Percentiles rank a stretch among this genome's conserved stretches.
Conservation (phyloP, 2,113 vertebrate genomes). For the Tylochromis polylepis region DNA sequence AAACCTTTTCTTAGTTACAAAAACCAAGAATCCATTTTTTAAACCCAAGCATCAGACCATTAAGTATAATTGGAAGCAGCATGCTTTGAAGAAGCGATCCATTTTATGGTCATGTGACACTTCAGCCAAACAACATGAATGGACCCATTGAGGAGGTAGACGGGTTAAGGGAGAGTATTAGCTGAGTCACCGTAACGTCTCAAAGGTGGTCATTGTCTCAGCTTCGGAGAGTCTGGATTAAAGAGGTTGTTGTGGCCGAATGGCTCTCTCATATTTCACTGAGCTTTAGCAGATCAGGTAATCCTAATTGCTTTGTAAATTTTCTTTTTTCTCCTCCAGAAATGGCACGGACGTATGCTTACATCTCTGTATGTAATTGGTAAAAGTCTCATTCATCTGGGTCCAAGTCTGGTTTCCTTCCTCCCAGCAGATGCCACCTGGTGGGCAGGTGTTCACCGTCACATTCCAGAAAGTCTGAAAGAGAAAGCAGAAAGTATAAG, state of each 20-base stretch:
- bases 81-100: background rate
- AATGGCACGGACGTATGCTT: conserved; percentile 49
- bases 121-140: conserved; percentile 52
- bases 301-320: conserved; percentile 9
- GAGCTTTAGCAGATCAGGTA: conserved; percentile 10
- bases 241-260: conserved; percentile 2
- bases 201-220: conserved; percentile 66
- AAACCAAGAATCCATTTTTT: background rate
- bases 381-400: conserved; percentile 70
- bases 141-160: conserved; percentile 57
- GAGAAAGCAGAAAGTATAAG: background rate
- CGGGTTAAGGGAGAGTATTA: background rate
- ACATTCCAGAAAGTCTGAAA: conserved; percentile 77
- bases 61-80: background rate
- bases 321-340: background rate
- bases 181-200: conserved; percentile 46
- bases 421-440: conserved; percentile 73
- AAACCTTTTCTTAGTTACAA: background rate
- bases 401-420: conserved; percentile 69
- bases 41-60: background rate
- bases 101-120: conserved; percentile 12
- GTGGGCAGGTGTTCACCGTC: conserved; percentile 78
- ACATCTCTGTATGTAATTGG: conserved; percentile 79
- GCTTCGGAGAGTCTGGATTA: conserved; percentile 5
- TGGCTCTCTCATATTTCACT: conserved; percentile 49